phyloP scores from a whole-genome alignment of 2,113 vertebrate genomes.

The Saguinus midas region DNA sequence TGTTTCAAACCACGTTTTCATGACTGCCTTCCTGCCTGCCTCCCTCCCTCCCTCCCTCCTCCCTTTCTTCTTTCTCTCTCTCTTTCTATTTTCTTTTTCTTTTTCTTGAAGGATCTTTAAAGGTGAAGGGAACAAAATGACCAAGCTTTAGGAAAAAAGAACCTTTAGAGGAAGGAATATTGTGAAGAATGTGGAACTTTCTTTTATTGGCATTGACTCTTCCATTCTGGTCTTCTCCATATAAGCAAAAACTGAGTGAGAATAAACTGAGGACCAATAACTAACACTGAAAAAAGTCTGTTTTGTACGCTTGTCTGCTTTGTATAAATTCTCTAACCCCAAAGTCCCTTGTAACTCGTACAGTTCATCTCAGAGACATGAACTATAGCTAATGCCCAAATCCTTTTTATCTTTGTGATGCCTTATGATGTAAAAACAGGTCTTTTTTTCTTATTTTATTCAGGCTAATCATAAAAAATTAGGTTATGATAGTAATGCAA shows the following conservation, averaged over 20 bases:
- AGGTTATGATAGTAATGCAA: neutral
- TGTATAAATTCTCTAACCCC: neutral
- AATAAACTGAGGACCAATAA: neutral
- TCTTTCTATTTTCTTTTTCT: neutral
- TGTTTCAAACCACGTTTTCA: slow-evolving; percentile 11
- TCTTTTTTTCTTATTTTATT: neutral
- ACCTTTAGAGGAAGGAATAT: neutral
- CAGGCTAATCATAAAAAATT: neutral
- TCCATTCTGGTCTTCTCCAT: neutral
- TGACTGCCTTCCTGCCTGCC: too few relatives aligned
- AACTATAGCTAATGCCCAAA: neutral
- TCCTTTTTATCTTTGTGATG: neutral
- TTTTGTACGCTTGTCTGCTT: neutral
- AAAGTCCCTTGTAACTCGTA: neutral
- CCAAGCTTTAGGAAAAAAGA: neutral
- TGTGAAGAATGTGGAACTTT: neutral
- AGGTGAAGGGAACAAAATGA: neutral
- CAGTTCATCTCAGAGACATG: neutral
- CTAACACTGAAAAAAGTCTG: neutral
- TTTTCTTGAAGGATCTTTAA: neutral
- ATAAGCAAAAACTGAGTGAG: neutral
- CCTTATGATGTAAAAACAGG: neutral
- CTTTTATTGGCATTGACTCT: neutral
- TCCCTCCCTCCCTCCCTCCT: too few relatives aligned
- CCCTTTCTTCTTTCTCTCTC: too few relatives aligned